Base-by-base conservation (phyloP, 2,113 vertebrate species). In the Pygoscelis antarcticus region DNA sequence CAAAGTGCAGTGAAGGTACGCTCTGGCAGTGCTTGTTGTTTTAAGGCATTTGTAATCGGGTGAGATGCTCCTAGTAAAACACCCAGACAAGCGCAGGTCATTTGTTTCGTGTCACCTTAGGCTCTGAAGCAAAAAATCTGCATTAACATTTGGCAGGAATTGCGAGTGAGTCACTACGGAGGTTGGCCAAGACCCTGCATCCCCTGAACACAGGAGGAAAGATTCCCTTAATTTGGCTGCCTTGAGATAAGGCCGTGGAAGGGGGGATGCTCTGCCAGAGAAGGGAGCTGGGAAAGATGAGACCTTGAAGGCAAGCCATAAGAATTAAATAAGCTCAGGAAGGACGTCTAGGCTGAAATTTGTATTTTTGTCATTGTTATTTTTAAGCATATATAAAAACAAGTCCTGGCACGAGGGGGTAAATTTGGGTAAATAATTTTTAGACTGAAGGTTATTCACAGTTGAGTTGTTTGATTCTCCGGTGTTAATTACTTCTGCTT, bases 151-250 rank as follows among this genome's bases (percentile, higher is more conserved):
- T 77, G 90, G 71, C 89, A 94, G 55, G 38, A 83, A 62, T 1
- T 78, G 25, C 9, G 7, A n/a, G 47, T 11, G 44, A 91, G 62
- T 71, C 57, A 68, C 7, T 2, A 34, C 0, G 0, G 3, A n/a
- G 42, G 29, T 10, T 69, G n/a, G 60, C n/a, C 36, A 6, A 1
- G 3, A 62, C 54, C n/a, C 38, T 2, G 5, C 0, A 0, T 40
- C 34, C 64, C 65, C 36, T 20, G 17, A 65, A 62, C 30, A 9
- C 5, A 11, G 42, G 36, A 83, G 30, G 27, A 55, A 83, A 68
- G 29, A 70, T 80, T 51, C 14, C 75, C 36, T 69, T 52, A 27
- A 30, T 83, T 54, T 38, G 27, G 6, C 44, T 76, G 52, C 60
- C 16, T 51, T 83, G 61, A 68, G 44, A 71, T 47, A 46, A 60